These are phyloP conservation scores for Andrena marginata DNA, from an alignment of 2,888 invertebrate genomes.

Conservation along the genomic window DNA sequence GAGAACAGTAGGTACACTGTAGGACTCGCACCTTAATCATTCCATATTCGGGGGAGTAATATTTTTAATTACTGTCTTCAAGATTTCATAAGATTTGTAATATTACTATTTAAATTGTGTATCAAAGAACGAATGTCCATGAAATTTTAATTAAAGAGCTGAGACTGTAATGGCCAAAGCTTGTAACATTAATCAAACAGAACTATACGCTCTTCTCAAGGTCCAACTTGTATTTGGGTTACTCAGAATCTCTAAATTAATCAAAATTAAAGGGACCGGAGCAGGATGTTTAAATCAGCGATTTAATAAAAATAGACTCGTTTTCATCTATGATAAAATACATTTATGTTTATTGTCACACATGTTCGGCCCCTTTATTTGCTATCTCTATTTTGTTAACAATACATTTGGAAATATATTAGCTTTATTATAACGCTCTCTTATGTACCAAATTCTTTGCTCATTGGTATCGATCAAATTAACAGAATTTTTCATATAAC, in stretches of 20 bases:
- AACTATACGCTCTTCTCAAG: not conserved
- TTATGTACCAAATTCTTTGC: not conserved
- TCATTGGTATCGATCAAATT: not conserved
- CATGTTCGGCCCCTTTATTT: not conserved
- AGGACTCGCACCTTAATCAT: not conserved
- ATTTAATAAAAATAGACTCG: not conserved
- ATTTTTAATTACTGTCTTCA: not conserved
- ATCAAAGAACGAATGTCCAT: not conserved
- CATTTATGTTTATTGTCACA: conserved; percentile 20
- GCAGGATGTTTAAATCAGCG: not conserved
- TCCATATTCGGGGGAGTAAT: not conserved
- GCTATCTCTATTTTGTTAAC: too few relatives aligned
- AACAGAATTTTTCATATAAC: not conserved
- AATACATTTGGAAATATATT: not conserved
- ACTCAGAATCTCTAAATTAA: not conserved
- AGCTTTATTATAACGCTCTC: not conserved
- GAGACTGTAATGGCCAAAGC: not conserved
- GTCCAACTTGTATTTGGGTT: not conserved
- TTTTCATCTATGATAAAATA: not conserved
- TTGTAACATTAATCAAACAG: not conserved
- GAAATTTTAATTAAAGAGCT: not conserved
- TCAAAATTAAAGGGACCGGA: not conserved
- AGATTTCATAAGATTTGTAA: not conserved
- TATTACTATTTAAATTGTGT: not conserved
- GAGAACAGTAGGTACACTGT: not conserved